Conservation (phyloP, 2,888 invertebrate species). For the Meliscaeva auricollis region DNA sequence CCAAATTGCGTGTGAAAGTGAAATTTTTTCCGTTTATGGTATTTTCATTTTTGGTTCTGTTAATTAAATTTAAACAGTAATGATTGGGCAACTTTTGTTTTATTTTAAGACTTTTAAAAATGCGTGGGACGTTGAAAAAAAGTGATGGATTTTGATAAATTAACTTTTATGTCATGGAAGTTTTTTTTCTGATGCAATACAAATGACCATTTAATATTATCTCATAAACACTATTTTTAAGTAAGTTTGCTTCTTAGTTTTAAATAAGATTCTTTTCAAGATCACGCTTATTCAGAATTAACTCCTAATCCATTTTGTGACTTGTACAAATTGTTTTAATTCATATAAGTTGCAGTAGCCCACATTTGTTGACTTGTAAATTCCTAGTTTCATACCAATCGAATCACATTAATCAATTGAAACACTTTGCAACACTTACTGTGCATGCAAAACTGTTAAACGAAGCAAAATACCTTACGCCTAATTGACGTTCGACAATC, state of each 20-base stretch:
- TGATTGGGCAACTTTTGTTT: not conserved
- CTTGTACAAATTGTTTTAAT: no score
- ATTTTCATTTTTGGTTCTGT: not conserved
- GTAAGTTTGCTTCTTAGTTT: no score
- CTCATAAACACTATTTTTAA: no score
- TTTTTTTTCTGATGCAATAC: no score
- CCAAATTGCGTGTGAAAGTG: conserved; percentile 36
- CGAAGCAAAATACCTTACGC: conserved; percentile 53
- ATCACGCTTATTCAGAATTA: not conserved
- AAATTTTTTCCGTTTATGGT: conserved; percentile 2
- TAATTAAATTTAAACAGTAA: not conserved
- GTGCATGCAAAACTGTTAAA: conserved; percentile 47
- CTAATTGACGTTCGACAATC: conserved; percentile 48
- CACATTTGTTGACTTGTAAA: not conserved
- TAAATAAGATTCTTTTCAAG: no score
- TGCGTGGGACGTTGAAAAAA: not conserved
- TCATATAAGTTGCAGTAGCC: no score
- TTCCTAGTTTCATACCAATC: not conserved
- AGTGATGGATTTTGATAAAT: not conserved
- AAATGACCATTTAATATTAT: no score
- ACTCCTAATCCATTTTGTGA: not conserved
- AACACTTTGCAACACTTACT: conserved; percentile 17
- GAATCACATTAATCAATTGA: conserved; percentile 5
- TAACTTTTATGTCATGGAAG: not conserved
- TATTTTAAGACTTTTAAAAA: not conserved